phyloP scores from a whole-genome alignment of 2,797 vertebrate species.

The Hydrolagus colliei region DNA sequence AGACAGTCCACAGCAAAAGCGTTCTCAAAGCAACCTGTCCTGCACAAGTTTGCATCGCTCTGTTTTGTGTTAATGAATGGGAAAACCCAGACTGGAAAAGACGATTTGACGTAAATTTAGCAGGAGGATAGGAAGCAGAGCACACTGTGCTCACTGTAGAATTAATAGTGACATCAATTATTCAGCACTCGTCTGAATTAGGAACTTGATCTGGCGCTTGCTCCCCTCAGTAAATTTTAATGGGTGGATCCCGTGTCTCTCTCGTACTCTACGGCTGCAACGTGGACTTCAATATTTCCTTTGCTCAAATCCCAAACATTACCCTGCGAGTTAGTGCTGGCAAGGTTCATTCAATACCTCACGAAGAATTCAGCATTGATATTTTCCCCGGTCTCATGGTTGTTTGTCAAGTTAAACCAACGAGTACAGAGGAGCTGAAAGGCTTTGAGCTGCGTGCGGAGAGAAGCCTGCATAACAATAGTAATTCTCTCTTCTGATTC shows the following conservation, averaged over 20 bases:
- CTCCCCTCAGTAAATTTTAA: slow-evolving; percentile 75
- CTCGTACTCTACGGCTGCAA: slow-evolving; percentile 61
- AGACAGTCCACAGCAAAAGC: not conserved
- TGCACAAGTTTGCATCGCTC: slow-evolving; percentile 19
- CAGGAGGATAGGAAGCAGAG: slow-evolving; percentile 47
- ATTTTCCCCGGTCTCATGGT: not conserved
- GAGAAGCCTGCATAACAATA: too few species aligned
- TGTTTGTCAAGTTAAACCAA: not conserved
- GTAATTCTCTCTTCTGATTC: too few species aligned
- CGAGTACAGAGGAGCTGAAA: not conserved
- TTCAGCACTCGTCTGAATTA: slow-evolving; percentile 69
- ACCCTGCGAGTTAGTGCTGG: not conserved
- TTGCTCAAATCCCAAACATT: slow-evolving; percentile 26
- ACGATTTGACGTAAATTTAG: slow-evolving; percentile 5
- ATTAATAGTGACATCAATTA: slow-evolving; percentile 76
- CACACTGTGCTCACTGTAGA: slow-evolving; percentile 46
- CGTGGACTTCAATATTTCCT: slow-evolving; percentile 62
- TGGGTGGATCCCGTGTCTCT: slow-evolving; percentile 78
- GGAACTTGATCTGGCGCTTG: slow-evolving; percentile 71
- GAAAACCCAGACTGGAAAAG: not conserved
- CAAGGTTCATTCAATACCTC: slow-evolving; percentile 7
- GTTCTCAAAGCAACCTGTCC: not conserved
- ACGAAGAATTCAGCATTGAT: slow-evolving; percentile 9
- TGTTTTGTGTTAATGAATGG: not conserved
- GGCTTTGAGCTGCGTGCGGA: too few species aligned